A percentile compares a stretch with the other conserved stretches of the same genome.
Evolutionary conservation across 2,113 vertebrate genomes (phyloP).

Genomic region (Nansenia antarctica): DNA sequence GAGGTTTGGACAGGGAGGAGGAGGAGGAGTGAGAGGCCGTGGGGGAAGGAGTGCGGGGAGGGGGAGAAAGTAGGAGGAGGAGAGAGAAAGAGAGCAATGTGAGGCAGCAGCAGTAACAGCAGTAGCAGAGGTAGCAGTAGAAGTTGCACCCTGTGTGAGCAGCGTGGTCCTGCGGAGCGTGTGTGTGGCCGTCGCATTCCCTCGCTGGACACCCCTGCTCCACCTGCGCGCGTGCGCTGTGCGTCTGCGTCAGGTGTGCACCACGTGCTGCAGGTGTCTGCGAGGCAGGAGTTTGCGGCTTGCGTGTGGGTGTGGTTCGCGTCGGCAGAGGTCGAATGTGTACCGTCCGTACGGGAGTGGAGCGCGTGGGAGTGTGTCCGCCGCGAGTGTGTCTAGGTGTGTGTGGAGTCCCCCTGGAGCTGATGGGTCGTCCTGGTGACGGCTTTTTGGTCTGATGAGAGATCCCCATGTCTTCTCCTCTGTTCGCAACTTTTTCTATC

Average conservation of each 20-base stretch:
- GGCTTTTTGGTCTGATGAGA: constrained; percentile 64
- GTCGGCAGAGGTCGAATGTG: constrained; percentile 49
- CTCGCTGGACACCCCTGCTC: constrained; percentile 35
- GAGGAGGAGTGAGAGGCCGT: constrained; percentile 37
- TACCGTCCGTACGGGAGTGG: constrained; percentile 41
- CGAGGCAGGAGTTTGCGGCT: constrained; percentile 41
- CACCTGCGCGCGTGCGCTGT: constrained; percentile 42
- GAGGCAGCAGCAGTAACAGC: constrained; percentile 79
- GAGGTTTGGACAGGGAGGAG: constrained; percentile 13
- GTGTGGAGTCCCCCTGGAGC: constrained; percentile 44
- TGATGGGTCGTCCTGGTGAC: constrained; percentile 48
- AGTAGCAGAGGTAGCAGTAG: constrained; percentile 80
- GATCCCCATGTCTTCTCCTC: constrained; percentile 66
- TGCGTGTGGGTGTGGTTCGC: constrained; percentile 47
- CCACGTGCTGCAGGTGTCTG: constrained; percentile 41
- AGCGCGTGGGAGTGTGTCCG: constrained; percentile 37
- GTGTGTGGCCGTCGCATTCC: constrained; percentile 34
- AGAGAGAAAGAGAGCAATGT: constrained; percentile 73
- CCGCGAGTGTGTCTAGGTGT: constrained; percentile 35
- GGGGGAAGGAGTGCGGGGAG: constrained; percentile 51
- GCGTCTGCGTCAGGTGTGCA: constrained; percentile 40
- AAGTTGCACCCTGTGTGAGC: constrained; percentile 71
- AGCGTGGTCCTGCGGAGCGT: constrained; percentile 46
- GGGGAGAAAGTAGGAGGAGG: constrained; percentile 43
- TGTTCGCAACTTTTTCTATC: constrained; percentile 51